Percentiles rank a stretch among this genome's conserved stretches.
These are phyloP conservation scores for Hypotaenidia philippensis DNA, from an alignment of 2,797 vertebrate genomes.

Conservation along the genomic window DNA sequence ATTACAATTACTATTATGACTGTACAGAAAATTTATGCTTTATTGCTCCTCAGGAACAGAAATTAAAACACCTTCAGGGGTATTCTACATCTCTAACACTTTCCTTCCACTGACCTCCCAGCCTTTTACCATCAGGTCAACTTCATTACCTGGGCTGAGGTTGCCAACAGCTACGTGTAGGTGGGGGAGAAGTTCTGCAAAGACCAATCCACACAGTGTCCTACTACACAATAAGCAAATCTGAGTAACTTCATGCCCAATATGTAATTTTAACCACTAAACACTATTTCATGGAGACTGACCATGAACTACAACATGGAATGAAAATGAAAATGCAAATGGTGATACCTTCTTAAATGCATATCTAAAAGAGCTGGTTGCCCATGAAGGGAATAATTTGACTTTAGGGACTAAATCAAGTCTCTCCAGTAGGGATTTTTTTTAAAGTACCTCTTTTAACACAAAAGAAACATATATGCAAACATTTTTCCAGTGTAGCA, in stretches of 20 bases:
- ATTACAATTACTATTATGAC: background rate
- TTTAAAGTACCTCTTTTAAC: background rate
- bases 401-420: background rate
- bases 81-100: background rate
- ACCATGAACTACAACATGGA: background rate
- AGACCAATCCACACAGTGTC: background rate
- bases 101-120: background rate
- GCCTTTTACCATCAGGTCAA: background rate
- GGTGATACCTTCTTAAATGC: background rate
- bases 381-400: background rate
- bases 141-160: background rate
- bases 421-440: background rate
- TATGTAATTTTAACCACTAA: background rate
- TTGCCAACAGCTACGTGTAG: accelerated
- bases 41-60: constrained; percentile 19
- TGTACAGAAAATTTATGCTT: constrained; percentile 21
- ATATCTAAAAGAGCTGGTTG: background rate
- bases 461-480: background rate
- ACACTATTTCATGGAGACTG: background rate
- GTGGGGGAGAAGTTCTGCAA: background rate
- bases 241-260: background rate
- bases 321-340: constrained; percentile 17
- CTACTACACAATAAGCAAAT: background rate
- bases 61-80: background rate
- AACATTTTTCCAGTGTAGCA: background rate